Percentiles rank a stretch among this genome's conserved stretches.
Evolutionary conservation across 2,888 invertebrate genomes (phyloP).

Genomic region (Colletes collaris): DNA sequence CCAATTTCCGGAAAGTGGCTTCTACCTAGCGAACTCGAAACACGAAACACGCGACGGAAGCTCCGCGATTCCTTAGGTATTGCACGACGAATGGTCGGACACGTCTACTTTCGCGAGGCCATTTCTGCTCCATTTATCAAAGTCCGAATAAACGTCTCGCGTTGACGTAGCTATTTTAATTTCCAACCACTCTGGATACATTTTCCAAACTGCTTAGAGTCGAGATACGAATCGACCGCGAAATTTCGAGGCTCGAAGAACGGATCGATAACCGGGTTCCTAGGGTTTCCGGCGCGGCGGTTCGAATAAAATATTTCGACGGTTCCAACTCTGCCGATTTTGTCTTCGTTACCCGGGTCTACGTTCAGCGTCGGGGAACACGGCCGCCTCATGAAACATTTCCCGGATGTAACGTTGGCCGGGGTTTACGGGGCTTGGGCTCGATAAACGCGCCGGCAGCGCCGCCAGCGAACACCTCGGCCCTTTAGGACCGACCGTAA

Average conservation of each 20-base stretch:
- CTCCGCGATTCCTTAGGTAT: no score
- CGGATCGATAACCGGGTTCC: background rate
- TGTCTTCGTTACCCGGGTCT: background rate
- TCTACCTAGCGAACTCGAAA: background rate
- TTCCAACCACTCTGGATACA: no score
- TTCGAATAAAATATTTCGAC: conserved; percentile 21
- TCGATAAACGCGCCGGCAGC: conserved; percentile 19
- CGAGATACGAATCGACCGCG: no score
- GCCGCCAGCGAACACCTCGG: conserved; percentile 14
- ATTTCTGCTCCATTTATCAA: no score
- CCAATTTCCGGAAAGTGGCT: no score
- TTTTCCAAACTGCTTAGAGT: no score
- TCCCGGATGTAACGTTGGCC: conserved; percentile 68
- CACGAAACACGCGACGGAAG: background rate
- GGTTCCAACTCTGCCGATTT: conserved; percentile 16
- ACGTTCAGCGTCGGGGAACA: background rate
- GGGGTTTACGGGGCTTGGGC: conserved; percentile 68
- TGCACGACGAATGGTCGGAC: background rate
- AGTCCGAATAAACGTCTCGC: no score
- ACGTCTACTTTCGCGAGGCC: no score
- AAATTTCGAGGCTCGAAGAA: background rate
- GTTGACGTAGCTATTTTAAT: no score
- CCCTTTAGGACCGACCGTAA: conserved; percentile 57
- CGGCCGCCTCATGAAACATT: conserved; percentile 75
- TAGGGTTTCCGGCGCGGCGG: background rate